Conservation (phyloP, 92 coral and sea anemone genomes). For the Zoanthus sociatus region DNA sequence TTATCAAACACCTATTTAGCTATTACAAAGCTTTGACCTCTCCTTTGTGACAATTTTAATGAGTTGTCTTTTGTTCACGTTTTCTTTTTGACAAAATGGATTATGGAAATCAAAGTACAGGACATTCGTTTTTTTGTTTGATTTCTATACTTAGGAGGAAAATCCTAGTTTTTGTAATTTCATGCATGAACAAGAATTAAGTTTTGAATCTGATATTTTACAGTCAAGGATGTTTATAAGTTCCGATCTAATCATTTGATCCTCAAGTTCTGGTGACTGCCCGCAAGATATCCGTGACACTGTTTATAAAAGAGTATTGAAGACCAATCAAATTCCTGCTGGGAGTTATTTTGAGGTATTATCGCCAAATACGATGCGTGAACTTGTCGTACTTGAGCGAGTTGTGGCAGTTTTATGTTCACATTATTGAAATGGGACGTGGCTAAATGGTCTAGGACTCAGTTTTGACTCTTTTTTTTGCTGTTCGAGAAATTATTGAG, state of each 20-base stretch:
- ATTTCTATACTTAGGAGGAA: not conserved
- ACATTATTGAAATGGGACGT: slow-evolving; percentile 1
- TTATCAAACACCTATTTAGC: not conserved
- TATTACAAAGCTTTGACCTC: slow-evolving; percentile 32
- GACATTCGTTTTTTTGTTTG: not conserved
- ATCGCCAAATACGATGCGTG: slow-evolving; percentile 15
- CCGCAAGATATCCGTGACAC: slow-evolving; percentile 21
- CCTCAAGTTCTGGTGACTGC: not conserved
- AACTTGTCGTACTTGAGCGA: not conserved
- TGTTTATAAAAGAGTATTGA: not conserved
- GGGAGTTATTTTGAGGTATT: slow-evolving; percentile 22
- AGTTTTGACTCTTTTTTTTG: not conserved
- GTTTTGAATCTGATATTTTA: not conserved
- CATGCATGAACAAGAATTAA: not conserved
- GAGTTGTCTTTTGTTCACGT: slow-evolving; percentile 13
- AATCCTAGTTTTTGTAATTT: not conserved
- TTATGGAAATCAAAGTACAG: not conserved
- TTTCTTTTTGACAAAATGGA: not conserved
- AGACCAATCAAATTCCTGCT: slow-evolving; percentile 47
- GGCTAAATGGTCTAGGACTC: not conserved
- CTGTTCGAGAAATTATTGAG: not conserved
- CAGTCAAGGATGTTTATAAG: not conserved
- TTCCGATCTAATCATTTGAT: slow-evolving; percentile 8
- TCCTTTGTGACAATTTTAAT: not conserved
- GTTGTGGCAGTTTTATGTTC: not conserved